phyloP scores from a whole-genome alignment of 35 echinoderm and acorn worm species.

The Lytechinus pictus region DNA sequence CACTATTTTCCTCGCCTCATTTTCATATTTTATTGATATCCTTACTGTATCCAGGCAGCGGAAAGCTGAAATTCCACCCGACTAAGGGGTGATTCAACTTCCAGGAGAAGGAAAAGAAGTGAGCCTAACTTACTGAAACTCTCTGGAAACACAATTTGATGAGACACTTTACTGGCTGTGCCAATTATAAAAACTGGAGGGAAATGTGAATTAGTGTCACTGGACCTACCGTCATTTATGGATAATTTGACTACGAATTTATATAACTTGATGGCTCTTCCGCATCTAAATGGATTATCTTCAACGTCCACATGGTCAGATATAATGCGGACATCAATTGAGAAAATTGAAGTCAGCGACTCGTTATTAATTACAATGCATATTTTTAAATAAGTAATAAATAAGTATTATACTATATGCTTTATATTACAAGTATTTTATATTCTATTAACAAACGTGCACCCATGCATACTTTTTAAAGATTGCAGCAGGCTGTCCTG shows the following conservation, averaged over 20 bases:
- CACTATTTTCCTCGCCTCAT: neutral
- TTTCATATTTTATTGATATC: neutral
- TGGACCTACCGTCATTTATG: neutral
- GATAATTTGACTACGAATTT: neutral
- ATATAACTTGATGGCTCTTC: neutral
- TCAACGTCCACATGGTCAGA: neutral
- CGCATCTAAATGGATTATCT: neutral
- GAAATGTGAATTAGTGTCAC: neutral
- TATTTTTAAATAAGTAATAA: too few relatives aligned
- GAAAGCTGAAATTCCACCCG: slow-evolving; percentile 35
- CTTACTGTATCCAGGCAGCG: slow-evolving; percentile 10
- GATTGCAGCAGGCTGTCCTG: too few relatives aligned
- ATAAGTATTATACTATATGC: too few relatives aligned
- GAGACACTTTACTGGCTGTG: neutral
- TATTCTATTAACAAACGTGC: too few relatives aligned
- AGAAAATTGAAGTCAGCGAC: neutral
- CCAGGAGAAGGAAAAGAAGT: slow-evolving; percentile 22
- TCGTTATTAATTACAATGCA: too few relatives aligned
- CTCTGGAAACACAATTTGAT: neutral
- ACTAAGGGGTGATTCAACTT: slow-evolving; percentile 29
- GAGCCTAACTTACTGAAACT: neutral
- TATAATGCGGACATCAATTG: neutral
- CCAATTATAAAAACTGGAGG: neutral
- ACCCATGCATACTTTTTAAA: too few relatives aligned
- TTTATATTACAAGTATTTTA: too few relatives aligned